Evolutionary conservation across 2,113 vertebrate genomes (phyloP).

Genomic region (Cepphus grylle): DNA sequence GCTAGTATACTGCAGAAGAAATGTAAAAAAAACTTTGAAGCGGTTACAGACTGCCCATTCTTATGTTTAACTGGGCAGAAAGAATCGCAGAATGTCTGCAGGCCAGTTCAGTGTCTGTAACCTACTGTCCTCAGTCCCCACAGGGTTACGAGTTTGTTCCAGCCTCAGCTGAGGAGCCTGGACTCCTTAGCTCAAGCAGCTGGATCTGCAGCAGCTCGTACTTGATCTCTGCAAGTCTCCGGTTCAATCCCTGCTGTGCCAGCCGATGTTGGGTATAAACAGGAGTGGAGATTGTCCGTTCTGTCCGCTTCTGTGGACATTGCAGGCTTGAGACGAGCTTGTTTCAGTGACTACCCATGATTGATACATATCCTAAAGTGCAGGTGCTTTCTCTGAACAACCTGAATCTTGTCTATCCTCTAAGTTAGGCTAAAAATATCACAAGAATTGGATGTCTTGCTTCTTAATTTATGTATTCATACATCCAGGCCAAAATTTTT

Average conservation of each 20-base stretch:
- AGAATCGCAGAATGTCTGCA: accelerated
- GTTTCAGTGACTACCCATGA: accelerated
- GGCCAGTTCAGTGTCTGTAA: neutral
- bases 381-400: neutral
- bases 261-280: neutral
- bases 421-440: neutral
- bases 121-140: neutral
- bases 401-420: neutral
- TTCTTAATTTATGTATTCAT: neutral
- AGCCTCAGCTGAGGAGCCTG: neutral
- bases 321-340: neutral
- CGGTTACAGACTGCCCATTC: neutral
- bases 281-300: neutral
- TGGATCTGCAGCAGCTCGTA: neutral
- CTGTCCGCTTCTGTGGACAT: neutral
- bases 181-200: neutral
- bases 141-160: neutral
- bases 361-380: neutral
- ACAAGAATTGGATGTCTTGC: neutral
- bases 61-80: neutral
- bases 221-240: neutral
- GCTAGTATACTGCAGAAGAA: neutral
- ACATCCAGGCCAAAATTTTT: neutral
- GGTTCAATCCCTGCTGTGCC: neutral
- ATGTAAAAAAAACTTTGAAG: neutral